These are phyloP conservation scores for Odontamblyopus rebecca DNA, from an alignment of 2,797 vertebrate species.

Conservation along the genomic window DNA sequence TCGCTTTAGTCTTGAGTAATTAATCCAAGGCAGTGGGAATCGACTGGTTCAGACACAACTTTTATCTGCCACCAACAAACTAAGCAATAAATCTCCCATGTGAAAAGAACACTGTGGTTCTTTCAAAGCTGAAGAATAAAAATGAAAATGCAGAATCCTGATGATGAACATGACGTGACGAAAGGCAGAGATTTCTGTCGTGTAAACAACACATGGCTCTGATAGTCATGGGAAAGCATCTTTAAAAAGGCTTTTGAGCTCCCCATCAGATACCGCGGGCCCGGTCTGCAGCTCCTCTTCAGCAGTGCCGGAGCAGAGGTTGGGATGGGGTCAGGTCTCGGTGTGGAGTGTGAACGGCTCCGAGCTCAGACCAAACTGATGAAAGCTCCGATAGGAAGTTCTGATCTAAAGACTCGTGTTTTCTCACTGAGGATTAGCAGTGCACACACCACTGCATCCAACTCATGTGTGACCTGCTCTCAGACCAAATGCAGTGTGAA, in stretches of 20 bases:
- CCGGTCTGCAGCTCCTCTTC: slow-evolving; percentile 11
- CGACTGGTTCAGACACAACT: background rate
- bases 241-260: slow-evolving; percentile 8
- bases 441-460: background rate
- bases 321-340: slow-evolving; percentile 10
- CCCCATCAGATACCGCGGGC: slow-evolving; percentile 12
- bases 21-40: background rate
- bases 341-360: slow-evolving; percentile 13
- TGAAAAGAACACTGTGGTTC: background rate
- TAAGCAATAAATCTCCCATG: background rate
- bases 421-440: background rate
- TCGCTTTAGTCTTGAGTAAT: background rate
- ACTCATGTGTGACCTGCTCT: background rate
- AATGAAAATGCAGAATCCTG: background rate
- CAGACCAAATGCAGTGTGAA: background rate
- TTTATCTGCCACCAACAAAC: background rate
- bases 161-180: slow-evolving; percentile 16
- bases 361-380: background rate
- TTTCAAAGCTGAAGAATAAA: background rate
- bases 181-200: slow-evolving; percentile 13
- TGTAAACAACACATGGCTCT: slow-evolving; percentile 29
- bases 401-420: background rate
- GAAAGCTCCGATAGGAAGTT: background rate
- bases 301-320: slow-evolving; percentile 19
- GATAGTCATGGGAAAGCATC: slow-evolving; percentile 20